Base-by-base conservation (phyloP, 2,888 invertebrate genomes). In the Gerris lacustris region DNA sequence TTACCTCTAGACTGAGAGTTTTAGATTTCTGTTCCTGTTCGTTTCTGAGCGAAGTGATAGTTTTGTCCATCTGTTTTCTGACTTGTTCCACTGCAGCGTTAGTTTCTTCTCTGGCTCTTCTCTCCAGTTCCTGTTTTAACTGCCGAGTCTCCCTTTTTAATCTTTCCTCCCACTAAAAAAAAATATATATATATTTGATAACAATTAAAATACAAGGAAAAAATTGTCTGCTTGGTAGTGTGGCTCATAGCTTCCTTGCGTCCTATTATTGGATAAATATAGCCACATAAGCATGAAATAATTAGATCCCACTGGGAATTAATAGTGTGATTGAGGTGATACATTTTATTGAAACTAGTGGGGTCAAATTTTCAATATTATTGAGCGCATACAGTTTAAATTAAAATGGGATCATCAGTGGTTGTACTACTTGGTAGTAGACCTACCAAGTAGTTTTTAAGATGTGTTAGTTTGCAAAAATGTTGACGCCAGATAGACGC, bases 151-250 rank as follows among this genome's bases (percentile, higher is more conserved):
- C 87, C 77, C 84, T 83, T 76, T 84, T 81, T 76, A 87, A 79
- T 79, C 84, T 83, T 75, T 85, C 84, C 78, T 87, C 87, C 87
- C 87, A 87, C 81, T 86, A 83, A 75, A 82, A 81, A 72, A 84
- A 84, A 74, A 84, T 31, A 31, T 83, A 84, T 31, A 31, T 83
- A 31, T 31, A 31, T 31, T 31, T 31, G 31, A 31, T 31, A 31
- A 31, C 31, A 31, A 31, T 31, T 31, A 31, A 4, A 2, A 31
- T 31, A 31, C 74, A 78, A 79, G 71, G 79, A 79, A 68, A 79
- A 77, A 44, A 81, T 72, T 69, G 77, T 76, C 72, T 80, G 79
- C 76, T 79, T 78, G 75, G 81, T 81, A 62, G 81, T 80, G 76
- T 79, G 80, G 72, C 76, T 78, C 68, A 17, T n/a, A 64, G 5